A percentile compares a stretch with the other conserved stretches of the same genome.
Conservation (phyloP, 2,797 vertebrate genomes). For the Telmatherina bonti region DNA sequence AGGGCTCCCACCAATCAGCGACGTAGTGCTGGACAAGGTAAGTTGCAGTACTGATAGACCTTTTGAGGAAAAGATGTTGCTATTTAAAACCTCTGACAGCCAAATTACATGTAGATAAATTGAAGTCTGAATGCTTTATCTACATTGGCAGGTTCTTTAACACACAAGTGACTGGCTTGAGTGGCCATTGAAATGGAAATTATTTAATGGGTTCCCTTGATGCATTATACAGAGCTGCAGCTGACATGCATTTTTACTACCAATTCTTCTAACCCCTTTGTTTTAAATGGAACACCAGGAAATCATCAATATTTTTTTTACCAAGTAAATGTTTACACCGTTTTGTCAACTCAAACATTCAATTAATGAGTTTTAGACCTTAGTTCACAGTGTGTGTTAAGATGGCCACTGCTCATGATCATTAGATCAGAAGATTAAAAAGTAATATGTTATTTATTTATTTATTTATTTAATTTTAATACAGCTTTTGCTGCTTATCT, state of each 20-base stretch:
- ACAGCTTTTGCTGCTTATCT: background rate
- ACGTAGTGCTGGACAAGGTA: slow-evolving; percentile 98
- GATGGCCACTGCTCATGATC: background rate
- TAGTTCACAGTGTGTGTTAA: background rate
- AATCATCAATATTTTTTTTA: background rate
- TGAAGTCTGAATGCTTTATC: background rate
- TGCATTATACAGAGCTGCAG: background rate
- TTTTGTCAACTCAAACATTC: too few relatives aligned
- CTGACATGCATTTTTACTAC: background rate
- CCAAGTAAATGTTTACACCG: too few relatives aligned
- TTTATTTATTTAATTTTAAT: slow-evolving; percentile 14
- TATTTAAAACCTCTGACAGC: background rate
- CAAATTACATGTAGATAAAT: background rate
- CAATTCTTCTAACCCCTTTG: background rate
- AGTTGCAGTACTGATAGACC: slow-evolving; percentile 15
- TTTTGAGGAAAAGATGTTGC: background rate
- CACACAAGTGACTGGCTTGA: background rate
- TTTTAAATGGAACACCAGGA: background rate
- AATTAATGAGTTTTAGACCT: too few relatives aligned
- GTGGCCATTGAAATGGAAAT: background rate
- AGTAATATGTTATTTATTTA: slow-evolving; percentile 2
- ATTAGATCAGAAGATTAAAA: background rate
- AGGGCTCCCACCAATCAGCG: slow-evolving; percentile 95
- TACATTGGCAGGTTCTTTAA: background rate
- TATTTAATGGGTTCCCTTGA: background rate